phyloP scores from a whole-genome alignment of 2,113 vertebrate genomes.

The Sebastes schlegelii region DNA sequence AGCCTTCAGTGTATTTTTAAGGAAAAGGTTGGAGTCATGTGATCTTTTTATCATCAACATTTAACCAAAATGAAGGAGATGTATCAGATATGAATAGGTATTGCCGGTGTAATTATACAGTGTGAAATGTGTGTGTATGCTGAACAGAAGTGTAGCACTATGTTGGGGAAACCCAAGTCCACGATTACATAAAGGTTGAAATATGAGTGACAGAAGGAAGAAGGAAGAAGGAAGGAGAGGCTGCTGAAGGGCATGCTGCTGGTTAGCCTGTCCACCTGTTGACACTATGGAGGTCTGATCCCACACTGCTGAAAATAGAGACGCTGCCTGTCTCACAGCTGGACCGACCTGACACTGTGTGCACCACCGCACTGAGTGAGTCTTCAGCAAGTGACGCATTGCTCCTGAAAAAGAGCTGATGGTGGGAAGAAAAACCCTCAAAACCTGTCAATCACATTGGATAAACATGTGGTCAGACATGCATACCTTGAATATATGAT shows the following conservation, averaged over 20 bases:
- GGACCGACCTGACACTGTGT: conserved; percentile 16
- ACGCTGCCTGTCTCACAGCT: conserved; percentile 16
- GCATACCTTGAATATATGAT: neutral
- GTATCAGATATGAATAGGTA: neutral
- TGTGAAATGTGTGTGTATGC: neutral
- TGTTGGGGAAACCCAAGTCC: neutral
- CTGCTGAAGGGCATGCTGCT: conserved; percentile 34
- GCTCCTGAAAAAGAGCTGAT: neutral
- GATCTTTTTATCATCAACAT: neutral
- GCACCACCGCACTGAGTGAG: neutral
- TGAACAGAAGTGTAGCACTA: neutral
- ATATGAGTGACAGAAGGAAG: neutral
- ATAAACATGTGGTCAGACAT: neutral
- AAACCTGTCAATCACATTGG: neutral
- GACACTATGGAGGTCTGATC: conserved; percentile 48
- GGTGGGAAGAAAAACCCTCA: neutral
- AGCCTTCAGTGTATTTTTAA: neutral
- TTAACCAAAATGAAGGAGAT: neutral
- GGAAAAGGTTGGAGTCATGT: neutral
- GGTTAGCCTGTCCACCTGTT: conserved; percentile 56
- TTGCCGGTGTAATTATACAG: neutral
- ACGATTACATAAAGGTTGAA: neutral
- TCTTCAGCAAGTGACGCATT: conserved; percentile 12
- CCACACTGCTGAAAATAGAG: conserved; percentile 61
- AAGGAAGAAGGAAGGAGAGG: neutral